Evolutionary conservation across 2,113 vertebrate genomes (phyloP), one percentile per base, ranked within the genome.

Genomic region (Myotis brandtii): DNA sequence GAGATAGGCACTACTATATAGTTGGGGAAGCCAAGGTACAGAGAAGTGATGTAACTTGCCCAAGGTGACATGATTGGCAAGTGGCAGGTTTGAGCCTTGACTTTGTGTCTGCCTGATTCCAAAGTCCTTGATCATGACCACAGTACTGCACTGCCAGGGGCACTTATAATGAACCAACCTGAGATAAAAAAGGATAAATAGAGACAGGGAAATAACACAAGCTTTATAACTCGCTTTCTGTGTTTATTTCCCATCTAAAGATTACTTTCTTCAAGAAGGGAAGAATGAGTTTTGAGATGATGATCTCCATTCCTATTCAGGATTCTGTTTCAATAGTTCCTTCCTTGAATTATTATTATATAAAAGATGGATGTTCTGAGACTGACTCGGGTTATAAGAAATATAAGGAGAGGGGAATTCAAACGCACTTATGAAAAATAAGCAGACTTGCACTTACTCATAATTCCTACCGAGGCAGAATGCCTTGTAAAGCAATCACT

Each of bases 361-460:
- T 54, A 48, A 92, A 92, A 89, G 66, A 80, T 27, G 46, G 17
- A 52, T 76, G 30, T 81, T 86, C n/a, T 67, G n/a, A 96, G 32
- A 62, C 7, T 81, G 48, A 73, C 72, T 54, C 8, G 5, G n/a
- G 40, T 86, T 89, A n/a, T 43, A 48, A 84, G 72, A 79, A 40
- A 69, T 64, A 72, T 18, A 67, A 54, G 32, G 46, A 67, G 56
- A 17, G 40, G 67, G 80, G 86, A 89, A 90, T 95, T 82, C 48
- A 70, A 93, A 95, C n/a, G 77, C 30, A 43, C 18, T 48, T 81
- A 14, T 89, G 40, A 86, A 93, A 96, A 82, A 82, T 90, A 89
- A 86, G 73, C n/a, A 59, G 76, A 90, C 25, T 86, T 37, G 21
- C 21, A 75, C 20, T 89, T 90, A 70, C 50, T 86, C 62, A 56